These are phyloP conservation scores for Xanthia togata DNA, from an alignment of 2,888 invertebrate genomes.

Conservation along the genomic window DNA sequence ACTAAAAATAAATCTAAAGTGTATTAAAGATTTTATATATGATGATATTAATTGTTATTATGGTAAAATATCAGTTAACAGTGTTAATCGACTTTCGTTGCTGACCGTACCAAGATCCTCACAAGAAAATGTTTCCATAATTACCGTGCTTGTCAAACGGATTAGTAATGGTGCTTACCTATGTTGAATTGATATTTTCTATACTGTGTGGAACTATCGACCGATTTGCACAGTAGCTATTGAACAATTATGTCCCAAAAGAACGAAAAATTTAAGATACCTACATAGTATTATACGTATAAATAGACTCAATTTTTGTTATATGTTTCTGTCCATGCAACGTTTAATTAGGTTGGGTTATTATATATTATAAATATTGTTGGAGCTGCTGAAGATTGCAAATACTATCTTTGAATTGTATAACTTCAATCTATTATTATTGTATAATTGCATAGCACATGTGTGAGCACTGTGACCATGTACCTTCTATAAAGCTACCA, in stretches of 20 bases:
- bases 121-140: conserved; percentile 16
- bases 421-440: too few species aligned
- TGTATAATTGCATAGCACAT: too few species aligned
- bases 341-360: neutral
- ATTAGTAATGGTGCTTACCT: conserved; percentile 17
- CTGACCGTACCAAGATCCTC: neutral
- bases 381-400: too few species aligned
- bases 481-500: too few species aligned
- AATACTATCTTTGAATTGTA: too few species aligned
- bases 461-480: too few species aligned
- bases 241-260: neutral
- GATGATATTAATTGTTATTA: neutral
- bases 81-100: neutral
- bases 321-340: neutral
- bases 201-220: neutral
- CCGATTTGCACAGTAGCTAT: neutral
- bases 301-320: neutral
- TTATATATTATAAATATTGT: too few species aligned
- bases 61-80: too few species aligned
- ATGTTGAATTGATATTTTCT: conserved; percentile 3
- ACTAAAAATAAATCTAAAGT: neutral
- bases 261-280: too few species aligned
- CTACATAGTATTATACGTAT: too few species aligned
- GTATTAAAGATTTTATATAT: neutral
- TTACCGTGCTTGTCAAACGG: conserved; percentile 10